Base-by-base conservation (phyloP, 2,113 vertebrate species). In the Falco punctatus region DNA sequence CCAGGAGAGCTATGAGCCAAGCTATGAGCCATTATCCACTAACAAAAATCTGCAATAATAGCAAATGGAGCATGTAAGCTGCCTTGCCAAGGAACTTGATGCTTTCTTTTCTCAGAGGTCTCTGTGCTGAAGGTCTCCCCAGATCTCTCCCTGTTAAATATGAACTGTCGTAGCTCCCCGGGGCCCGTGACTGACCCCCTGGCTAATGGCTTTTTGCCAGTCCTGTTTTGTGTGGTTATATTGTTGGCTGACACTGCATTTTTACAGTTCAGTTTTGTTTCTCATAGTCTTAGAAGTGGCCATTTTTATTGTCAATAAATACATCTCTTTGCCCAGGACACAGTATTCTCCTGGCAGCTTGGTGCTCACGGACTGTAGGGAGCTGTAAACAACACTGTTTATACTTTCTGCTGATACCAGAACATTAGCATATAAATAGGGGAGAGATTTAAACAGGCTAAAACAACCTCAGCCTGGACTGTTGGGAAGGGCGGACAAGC, bases 381-480 rank as follows among this genome's bases (percentile, higher is more conserved):
- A 95, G 94, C 92, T 94, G 92, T 94, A 96, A 97, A 96, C 96
- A 96, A 92, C 94, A 86, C 86, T 95, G 94, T 97, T 97, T 97
- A 90, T 95, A 95, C 96, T 95, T 97, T 93, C 88, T 91, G 86
- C 81, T 81, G 94, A 96, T 94, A 94, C 54, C 78, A 91, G 87
- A 94, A 62, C 83, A 95, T 96, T 96, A 97, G 70, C 95, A 96
- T 96, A 96, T 96, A 96, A 97, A 96, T 95, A 91, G 95, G 33
- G 15, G 72, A 90, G 89, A 92, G 94, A 96, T 97, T 96, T 97
- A 97, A 97, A 97, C 92, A 96, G 92, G 81, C 93, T 96, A 91
- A 96, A 97, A 85, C 79, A 95, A 92, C 94, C 84, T 71, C 78
- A 93, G 90, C 85, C 92, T 96, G 80, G 91, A 73, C 96, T 97